Percentiles rank a stretch among this genome's conserved stretches.
phyloP scores from a whole-genome alignment of 2,888 invertebrate genomes.

The Aromia moschata region DNA sequence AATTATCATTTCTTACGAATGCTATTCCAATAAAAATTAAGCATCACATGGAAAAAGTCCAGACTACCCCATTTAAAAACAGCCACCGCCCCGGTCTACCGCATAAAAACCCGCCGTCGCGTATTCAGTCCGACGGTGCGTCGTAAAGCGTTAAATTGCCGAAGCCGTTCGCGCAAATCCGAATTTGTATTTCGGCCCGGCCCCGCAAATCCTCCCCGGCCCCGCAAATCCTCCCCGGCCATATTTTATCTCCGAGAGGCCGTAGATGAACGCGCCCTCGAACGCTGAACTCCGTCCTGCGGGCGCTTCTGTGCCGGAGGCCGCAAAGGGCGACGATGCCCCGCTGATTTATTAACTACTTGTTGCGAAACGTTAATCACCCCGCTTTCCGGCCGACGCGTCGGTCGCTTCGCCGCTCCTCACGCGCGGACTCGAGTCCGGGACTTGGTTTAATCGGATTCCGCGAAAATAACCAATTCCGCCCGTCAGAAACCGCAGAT shows the following conservation, averaged over 20 bases:
- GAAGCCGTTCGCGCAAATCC: not conserved
- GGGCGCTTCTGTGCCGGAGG: constrained; percentile 18
- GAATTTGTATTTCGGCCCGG: too few species aligned
- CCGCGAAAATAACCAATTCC: too few species aligned
- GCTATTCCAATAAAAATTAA: too few species aligned
- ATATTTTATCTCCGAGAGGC: constrained; percentile 13
- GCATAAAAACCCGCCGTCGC: too few species aligned
- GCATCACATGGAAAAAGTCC: too few species aligned
- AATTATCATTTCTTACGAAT: too few species aligned
- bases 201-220: not conserved
- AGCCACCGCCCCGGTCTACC: too few species aligned
- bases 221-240: not conserved
- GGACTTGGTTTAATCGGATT: too few species aligned
- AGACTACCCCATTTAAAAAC: too few species aligned
- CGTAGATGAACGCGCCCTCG: constrained; percentile 18
- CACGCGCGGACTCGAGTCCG: constrained; percentile 26
- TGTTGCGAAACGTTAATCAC: constrained; percentile 60
- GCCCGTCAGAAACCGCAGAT: too few species aligned
- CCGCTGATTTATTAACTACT: constrained; percentile 60
- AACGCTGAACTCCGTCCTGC: constrained; percentile 10
- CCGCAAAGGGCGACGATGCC: constrained; percentile 51
- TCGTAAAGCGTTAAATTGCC: not conserved
- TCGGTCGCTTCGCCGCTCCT: constrained; percentile 42
- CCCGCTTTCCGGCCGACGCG: constrained; percentile 48
- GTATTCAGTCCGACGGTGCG: too few species aligned